phyloP scores from a whole-genome alignment of 2,113 vertebrate species.

The Chionodraco myersi region DNA sequence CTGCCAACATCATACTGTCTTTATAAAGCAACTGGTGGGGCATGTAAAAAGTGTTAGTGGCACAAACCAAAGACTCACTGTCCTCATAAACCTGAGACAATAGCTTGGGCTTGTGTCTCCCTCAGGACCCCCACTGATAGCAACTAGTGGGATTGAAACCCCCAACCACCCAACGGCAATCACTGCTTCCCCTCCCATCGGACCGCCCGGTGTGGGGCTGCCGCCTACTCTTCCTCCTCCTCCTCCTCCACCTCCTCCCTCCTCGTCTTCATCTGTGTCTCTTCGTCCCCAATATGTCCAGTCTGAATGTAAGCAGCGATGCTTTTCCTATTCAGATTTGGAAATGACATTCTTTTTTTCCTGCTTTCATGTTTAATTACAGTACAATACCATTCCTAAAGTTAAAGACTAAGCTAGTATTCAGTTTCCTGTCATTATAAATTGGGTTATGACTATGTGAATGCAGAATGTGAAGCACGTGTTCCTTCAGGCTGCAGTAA shows the following conservation, averaged over 20 bases:
- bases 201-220: constrained; percentile 90
- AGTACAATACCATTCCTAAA: background rate
- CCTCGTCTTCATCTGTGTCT: constrained; percentile 79
- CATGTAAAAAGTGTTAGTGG: background rate
- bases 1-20: background rate
- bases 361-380: background rate
- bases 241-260: constrained; percentile 67
- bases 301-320: constrained; percentile 93
- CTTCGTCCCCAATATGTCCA: constrained; percentile 94
- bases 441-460: background rate
- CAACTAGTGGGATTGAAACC: constrained; percentile 89
- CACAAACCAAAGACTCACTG: too few species aligned
- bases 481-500: constrained; percentile 52
- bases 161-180: constrained; percentile 90
- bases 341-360: constrained; percentile 9
- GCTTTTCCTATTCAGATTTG: constrained; percentile 60
- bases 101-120: constrained; percentile 77
- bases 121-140: constrained; percentile 91
- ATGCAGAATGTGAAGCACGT: background rate
- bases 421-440: background rate
- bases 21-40: background rate
- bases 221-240: constrained; percentile 86
- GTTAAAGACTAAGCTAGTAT: background rate
- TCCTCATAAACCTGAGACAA: constrained; percentile 52
- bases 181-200: constrained; percentile 89